Conservation (phyloP, 2,888 invertebrate species). For the Andrena hattorfiana region DNA sequence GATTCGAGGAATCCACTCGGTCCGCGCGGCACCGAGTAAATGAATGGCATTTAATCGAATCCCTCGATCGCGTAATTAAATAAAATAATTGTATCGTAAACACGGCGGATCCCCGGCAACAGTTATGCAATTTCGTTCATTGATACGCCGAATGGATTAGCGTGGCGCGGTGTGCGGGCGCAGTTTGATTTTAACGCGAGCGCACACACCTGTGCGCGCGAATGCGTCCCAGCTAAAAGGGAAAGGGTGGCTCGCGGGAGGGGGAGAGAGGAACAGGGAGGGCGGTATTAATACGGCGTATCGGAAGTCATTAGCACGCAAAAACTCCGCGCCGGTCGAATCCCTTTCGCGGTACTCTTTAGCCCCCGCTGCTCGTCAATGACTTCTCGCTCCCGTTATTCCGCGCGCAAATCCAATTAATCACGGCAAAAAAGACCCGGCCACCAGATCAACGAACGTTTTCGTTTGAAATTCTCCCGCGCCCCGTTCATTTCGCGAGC, state of each 20-base stretch:
- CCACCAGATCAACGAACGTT: not conserved
- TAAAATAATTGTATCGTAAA: slow-evolving; percentile 29
- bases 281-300: slow-evolving; percentile 6
- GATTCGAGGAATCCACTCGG: not conserved
- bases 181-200: not conserved
- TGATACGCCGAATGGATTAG: slow-evolving; percentile 6
- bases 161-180: not conserved
- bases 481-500: not conserved
- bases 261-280: not conserved
- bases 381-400: not conserved
- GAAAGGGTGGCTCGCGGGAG: not conserved
- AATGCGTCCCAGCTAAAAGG: not conserved
- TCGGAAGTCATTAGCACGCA: slow-evolving; percentile 39
- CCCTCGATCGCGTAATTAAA: slow-evolving; percentile 7
- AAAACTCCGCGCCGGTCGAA: slow-evolving; percentile 11
- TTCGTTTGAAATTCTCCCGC: not conserved
- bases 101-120: not conserved
- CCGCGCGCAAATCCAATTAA: slow-evolving; percentile 19
- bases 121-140: slow-evolving; percentile 17
- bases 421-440: not conserved
- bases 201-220: not conserved
- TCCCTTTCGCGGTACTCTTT: not conserved
- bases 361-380: not conserved
- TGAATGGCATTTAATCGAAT: not conserved
- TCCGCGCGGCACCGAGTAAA: not conserved